These are phyloP conservation scores for Steinernema hermaphroditum DNA, from an alignment of 2,888 invertebrate species.

Conservation along the genomic window DNA sequence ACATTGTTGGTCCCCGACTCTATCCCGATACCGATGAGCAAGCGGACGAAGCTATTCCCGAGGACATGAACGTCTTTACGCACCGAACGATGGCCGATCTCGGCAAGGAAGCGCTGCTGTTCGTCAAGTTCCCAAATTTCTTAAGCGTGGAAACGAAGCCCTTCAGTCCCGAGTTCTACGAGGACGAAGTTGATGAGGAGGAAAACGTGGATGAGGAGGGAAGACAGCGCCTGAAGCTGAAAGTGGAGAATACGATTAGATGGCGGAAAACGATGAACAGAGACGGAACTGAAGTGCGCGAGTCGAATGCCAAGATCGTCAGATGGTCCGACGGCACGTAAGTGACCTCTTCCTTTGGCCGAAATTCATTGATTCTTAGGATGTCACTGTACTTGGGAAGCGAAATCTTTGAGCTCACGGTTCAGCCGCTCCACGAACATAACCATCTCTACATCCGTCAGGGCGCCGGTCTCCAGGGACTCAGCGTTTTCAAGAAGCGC, in stretches of 20 bases:
- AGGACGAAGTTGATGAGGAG: conserved; percentile 98
- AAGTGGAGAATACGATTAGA: conserved; percentile 90
- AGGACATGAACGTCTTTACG: conserved; percentile 7
- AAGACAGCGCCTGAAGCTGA: conserved; percentile 75
- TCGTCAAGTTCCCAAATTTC: conserved; percentile 90
- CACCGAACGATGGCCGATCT: conserved; percentile 34
- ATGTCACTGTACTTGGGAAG: conserved; percentile 93
- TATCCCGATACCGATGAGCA: conserved; percentile 39
- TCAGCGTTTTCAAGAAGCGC: conserved; percentile 93
- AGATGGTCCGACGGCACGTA: conserved; percentile 89
- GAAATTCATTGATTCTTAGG: conserved; percentile 72
- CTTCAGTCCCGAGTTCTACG: conserved; percentile 88
- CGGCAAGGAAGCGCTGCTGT: conserved; percentile 40
- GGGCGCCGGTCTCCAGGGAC: conserved; percentile 75
- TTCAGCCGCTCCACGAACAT: conserved; percentile 85
- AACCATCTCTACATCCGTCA: conserved; percentile 96
- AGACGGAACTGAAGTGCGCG: conserved; percentile 76
- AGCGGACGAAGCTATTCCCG: conserved; percentile 20
- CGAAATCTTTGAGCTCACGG: conserved; percentile 96
- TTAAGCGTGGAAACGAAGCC: conserved; percentile 94
- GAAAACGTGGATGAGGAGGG: conserved; percentile 93
- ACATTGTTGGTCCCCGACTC: conserved; percentile 41
- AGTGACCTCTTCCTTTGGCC: conserved; percentile 34
- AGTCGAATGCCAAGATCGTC: conserved; percentile 92
- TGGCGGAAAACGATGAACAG: conserved; percentile 77